Base-by-base conservation (phyloP, 2,888 invertebrate genomes). In the Athalia cordata region DNA sequence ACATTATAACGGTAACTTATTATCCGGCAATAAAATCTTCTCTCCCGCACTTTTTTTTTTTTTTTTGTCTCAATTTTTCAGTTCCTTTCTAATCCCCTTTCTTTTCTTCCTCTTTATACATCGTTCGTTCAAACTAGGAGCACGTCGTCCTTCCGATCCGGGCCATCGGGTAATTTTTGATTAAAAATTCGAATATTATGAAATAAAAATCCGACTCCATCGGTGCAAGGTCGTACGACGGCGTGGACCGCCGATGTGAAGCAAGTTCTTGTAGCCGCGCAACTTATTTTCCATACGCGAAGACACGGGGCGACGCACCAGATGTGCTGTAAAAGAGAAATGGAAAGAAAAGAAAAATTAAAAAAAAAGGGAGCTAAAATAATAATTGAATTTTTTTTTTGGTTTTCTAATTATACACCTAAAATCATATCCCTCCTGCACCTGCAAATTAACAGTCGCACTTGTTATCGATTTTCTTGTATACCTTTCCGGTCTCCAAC, bases 221-320 rank as follows among this genome's bases (percentile, higher is more conserved):
- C 93, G 79, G 93, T 92, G 50, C 92, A 86, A 0, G 95, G 95
- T 6, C 93, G 93, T n/a, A 94, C 90, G 1, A 93, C 90, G 3
- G 94, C 94, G 1, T 93, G 92, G 85, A 93, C 91, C 83, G 92
- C 92, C 0, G 93, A 90, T 67, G 91, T 90, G 77, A 93, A 90
- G 86, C 93, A 92, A 5, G 92, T 92, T 68, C 93, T 92, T 0
- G 92, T 89, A 1, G 93, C 93, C 0, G 93, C 92, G 86, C 93
- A 95, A 86, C 93, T 93, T 85, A 95, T 94, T 90, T 94, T 94
- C 89, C 93, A 92, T 79, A 93, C 92, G 78, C 95, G 92, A 72
- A 95, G 90, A 79, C 93, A 93, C 0, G 95, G 95, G 0, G 93
- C 93, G 52, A 93, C 90, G 86, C 94, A 94, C 95, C 95, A 95